A percentile compares a stretch with the other conserved stretches of the same genome.
phyloP scores from a whole-genome alignment of 2,113 vertebrate species.

The Casuarius casuarius region DNA sequence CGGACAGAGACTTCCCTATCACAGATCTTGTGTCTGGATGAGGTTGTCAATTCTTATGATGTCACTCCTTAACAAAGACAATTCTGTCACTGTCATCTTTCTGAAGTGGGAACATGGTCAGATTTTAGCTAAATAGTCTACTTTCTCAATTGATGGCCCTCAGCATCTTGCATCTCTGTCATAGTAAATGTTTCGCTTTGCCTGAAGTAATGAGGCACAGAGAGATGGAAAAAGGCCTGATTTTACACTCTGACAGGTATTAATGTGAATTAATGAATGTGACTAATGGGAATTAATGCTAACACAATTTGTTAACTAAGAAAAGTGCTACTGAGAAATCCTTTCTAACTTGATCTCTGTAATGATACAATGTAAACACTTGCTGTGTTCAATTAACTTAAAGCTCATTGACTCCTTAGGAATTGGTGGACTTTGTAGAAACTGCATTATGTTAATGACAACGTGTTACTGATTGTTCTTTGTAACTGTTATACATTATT shows the following conservation, averaged over 20 bases:
- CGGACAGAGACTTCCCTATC: not conserved
- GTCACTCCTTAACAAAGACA: not conserved
- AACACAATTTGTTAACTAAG: not conserved
- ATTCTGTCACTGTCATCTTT: not conserved
- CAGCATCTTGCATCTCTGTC: not conserved
- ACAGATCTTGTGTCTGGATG: not conserved
- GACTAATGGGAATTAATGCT: not conserved
- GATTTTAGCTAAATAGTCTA: not conserved
- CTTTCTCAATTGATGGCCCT: not conserved
- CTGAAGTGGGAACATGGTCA: not conserved
- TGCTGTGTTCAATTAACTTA: not conserved
- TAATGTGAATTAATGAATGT: not conserved
- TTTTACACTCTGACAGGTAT: slow-evolving; percentile 1
- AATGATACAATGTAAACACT: not conserved
- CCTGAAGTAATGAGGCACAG: not conserved
- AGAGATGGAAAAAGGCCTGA: not conserved
- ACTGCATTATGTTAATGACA: not conserved
- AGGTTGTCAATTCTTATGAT: not conserved
- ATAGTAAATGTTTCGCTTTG: slow-evolving; percentile 20
- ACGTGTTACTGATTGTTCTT: not conserved
- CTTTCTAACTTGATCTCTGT: not conserved
- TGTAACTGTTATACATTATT: not conserved
- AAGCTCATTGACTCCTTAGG: not conserved
- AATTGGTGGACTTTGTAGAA: not conserved
- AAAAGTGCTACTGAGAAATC: slow-evolving; percentile 11